phyloP scores from a whole-genome alignment of 2,113 vertebrate species.

The Coracopsis vasa region DNA sequence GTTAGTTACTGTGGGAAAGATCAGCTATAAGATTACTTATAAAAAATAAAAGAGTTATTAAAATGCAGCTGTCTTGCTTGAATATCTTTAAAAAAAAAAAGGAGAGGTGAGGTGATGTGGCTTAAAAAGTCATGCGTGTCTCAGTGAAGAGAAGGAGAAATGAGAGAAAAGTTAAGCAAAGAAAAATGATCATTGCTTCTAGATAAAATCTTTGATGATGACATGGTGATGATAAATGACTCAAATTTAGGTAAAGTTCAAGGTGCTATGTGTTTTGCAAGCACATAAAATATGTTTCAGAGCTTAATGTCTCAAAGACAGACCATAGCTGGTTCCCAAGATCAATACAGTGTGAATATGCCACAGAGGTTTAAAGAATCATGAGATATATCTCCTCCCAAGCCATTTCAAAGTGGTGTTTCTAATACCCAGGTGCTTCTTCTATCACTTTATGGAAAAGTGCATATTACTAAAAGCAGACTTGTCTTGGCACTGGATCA shows the following conservation, averaged over 20 bases:
- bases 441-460: background rate
- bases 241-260: background rate
- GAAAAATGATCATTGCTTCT: background rate
- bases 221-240: background rate
- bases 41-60: background rate
- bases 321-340: background rate
- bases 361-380: background rate
- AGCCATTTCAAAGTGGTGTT: background rate
- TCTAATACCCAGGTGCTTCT: background rate
- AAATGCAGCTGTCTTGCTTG: background rate
- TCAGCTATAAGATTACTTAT: background rate
- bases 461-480: background rate
- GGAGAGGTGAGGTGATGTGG: background rate
- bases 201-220: background rate
- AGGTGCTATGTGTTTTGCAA: background rate
- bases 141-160: background rate
- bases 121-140: background rate
- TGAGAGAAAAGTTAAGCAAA: background rate
- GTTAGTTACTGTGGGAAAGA: background rate
- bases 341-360: background rate
- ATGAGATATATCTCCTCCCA: background rate
- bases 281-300: background rate
- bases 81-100: background rate
- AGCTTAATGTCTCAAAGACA: background rate
- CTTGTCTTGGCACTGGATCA: background rate